These are phyloP conservation scores for Volucella zonaria DNA, from an alignment of 2,888 invertebrate species.

Conservation along the genomic window DNA sequence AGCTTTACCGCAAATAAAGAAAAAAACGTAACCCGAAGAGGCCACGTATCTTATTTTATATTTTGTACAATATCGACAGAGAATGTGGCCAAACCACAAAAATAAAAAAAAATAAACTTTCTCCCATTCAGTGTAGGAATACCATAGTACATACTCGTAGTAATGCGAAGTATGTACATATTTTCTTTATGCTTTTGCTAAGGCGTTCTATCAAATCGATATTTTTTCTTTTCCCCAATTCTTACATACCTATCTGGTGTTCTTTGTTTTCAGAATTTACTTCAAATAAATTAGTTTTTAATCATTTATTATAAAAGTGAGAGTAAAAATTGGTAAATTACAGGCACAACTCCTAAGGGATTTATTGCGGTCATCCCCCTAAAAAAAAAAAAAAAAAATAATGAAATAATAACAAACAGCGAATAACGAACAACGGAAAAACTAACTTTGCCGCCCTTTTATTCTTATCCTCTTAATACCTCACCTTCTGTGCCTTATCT, in stretches of 20 bases:
- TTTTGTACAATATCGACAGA: constrained; percentile 63
- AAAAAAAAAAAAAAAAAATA: constrained; percentile 39
- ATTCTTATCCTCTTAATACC: constrained; percentile 55
- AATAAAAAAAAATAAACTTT: constrained; percentile 66
- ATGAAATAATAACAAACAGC: constrained; percentile 7
- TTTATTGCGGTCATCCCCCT: constrained; percentile 61
- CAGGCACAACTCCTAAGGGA: constrained; percentile 65
- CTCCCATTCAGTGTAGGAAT: constrained; percentile 61
- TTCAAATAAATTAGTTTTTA: constrained; percentile 68
- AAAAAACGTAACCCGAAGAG: constrained; percentile 70
- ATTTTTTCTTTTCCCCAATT: constrained; percentile 37
- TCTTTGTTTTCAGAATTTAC: constrained; percentile 48
- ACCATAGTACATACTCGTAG: constrained; percentile 25
- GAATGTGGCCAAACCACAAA: constrained; percentile 49
- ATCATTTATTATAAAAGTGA: constrained; percentile 57
- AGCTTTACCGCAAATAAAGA: constrained; percentile 72
- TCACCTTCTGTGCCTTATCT: constrained; percentile 69
- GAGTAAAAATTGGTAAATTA: constrained; percentile 68
- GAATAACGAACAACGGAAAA: constrained; percentile 40
- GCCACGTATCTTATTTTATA: constrained; percentile 72
- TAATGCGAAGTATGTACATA: constrained; percentile 19
- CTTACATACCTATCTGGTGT: constrained; percentile 1
- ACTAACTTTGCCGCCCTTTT: constrained; percentile 38
- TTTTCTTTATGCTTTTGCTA: constrained; percentile 31
- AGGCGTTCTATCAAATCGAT: constrained; percentile 68